A percentile compares a stretch with the other conserved stretches of the same genome.
Conservation (phyloP, 2,888 invertebrate species). For the Pediacus dermestoides region DNA sequence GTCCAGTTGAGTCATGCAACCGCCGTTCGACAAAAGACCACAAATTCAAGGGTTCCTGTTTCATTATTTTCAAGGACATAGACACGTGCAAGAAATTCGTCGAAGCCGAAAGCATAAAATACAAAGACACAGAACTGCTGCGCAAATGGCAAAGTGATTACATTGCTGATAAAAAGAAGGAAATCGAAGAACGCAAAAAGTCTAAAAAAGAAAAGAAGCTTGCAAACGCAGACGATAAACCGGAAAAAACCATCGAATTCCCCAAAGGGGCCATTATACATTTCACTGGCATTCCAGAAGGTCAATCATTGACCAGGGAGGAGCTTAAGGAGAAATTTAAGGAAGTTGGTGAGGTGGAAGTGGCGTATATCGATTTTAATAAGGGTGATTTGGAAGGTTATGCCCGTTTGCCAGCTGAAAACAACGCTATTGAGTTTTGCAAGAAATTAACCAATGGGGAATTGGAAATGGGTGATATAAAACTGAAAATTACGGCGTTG, state of each 20-base stretch:
- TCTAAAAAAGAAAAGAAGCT: constrained; percentile 57
- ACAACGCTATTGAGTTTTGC: constrained; percentile 62
- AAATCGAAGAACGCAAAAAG: constrained; percentile 55
- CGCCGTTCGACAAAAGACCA: constrained; percentile 61
- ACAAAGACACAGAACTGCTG: constrained; percentile 67
- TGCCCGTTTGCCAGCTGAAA: constrained; percentile 67
- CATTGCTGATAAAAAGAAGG: constrained; percentile 63
- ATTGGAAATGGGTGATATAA: constrained; percentile 39
- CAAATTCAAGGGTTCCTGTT: constrained; percentile 88
- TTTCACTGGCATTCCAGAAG: constrained; percentile 62
- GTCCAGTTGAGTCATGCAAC: constrained; percentile 61
- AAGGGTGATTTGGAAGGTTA: constrained; percentile 71
- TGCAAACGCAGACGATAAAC: constrained; percentile 49
- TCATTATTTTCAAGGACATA: constrained; percentile 76
- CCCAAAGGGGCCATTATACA: constrained; percentile 74
- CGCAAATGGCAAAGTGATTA: constrained; percentile 71
- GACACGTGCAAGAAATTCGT: constrained; percentile 80
- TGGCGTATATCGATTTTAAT: constrained; percentile 74
- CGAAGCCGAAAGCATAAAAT: constrained; percentile 57
- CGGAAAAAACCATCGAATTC: constrained; percentile 52
- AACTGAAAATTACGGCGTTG: constrained; percentile 56
- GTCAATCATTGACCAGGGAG: constrained; percentile 59
- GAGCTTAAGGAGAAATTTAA: constrained; percentile 68
- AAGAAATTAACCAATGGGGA: constrained; percentile 61
- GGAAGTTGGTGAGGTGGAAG: constrained; percentile 57